These are phyloP conservation scores for Amaurobius ferox DNA, from an alignment of 2,888 invertebrate genomes.

Conservation along the genomic window DNA sequence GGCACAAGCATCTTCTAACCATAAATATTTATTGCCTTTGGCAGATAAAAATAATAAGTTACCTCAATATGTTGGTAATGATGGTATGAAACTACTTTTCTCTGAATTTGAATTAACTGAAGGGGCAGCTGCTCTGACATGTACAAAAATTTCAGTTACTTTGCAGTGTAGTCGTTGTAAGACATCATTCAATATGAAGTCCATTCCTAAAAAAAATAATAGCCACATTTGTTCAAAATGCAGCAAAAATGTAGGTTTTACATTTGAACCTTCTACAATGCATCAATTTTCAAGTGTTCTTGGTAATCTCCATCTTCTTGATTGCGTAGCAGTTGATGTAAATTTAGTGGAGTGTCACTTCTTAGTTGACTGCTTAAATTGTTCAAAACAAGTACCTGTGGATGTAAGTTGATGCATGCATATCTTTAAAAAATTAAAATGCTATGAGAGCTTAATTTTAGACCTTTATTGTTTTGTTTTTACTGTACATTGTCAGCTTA, in stretches of 20 bases:
- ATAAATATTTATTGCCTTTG: background rate
- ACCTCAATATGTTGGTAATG: background rate
- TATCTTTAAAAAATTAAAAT: no score
- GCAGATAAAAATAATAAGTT: background rate
- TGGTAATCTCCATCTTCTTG: slow-evolving; percentile 77
- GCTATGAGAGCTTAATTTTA: no score
- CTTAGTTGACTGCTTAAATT: slow-evolving; percentile 77
- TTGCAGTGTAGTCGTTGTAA: slow-evolving; percentile 74
- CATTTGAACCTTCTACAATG: slow-evolving; percentile 76
- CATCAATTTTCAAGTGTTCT: slow-evolving; percentile 77
- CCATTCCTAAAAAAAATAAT: slow-evolving; percentile 75
- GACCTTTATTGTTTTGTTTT: no score
- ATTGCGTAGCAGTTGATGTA: slow-evolving; percentile 77
- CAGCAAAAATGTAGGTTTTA: slow-evolving; percentile 75
- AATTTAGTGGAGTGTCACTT: slow-evolving; percentile 77
- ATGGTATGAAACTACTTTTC: slow-evolving; percentile 77
- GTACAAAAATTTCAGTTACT: slow-evolving; percentile 75
- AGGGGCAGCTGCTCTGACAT: slow-evolving; percentile 76
- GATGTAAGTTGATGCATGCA: slow-evolving; percentile 77
- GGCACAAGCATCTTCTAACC: background rate
- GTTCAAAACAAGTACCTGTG: slow-evolving; percentile 76
- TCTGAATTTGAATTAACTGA: slow-evolving; percentile 76
- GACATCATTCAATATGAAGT: slow-evolving; percentile 75
- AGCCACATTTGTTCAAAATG: slow-evolving; percentile 76
- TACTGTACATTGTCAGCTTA: no score